Conservation (phyloP, 1,140 invertebrate genomes). For the Drosophila pseudoananassae region DNA sequence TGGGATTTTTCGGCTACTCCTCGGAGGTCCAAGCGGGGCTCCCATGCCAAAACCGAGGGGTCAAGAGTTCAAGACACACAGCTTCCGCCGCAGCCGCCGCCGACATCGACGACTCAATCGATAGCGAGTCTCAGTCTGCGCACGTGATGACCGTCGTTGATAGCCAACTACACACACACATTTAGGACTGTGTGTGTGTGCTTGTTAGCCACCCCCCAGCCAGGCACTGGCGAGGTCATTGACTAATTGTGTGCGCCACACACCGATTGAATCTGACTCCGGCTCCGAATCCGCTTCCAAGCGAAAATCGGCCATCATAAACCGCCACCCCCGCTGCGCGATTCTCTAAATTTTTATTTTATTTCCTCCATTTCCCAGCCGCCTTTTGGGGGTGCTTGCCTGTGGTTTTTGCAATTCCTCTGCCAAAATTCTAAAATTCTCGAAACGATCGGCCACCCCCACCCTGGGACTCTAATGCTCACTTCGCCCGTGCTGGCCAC, state of each 20-base stretch:
- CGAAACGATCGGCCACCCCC: conserved; percentile 16
- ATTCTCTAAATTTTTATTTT: conserved; percentile 54
- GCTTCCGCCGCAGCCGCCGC: conserved; percentile 58
- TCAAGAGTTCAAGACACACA: conserved; percentile 80
- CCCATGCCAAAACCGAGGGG: conserved; percentile 38
- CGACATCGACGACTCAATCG: conserved; percentile 69
- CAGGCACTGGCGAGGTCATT: conserved; percentile 69
- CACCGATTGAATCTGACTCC: conserved; percentile 44
- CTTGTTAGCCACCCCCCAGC: conserved; percentile 28
- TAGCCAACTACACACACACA: not conserved
- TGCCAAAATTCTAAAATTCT: conserved; percentile 59
- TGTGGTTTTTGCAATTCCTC: conserved; percentile 65
- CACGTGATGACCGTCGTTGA: conserved; percentile 63
- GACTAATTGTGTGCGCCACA: conserved; percentile 72
- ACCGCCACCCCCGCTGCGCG: conserved; percentile 48
- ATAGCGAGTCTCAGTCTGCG: conserved; percentile 78
- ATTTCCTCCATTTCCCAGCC: conserved; percentile 34
- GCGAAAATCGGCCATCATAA: conserved; percentile 5
- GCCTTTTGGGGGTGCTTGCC: conserved; percentile 25
- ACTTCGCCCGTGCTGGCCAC: conserved; percentile 53
- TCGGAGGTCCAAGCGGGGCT: conserved; percentile 8
- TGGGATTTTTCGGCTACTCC: conserved; percentile 43
- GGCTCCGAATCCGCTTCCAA: not conserved
- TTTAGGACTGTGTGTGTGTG: conserved; percentile 4
- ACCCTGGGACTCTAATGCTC: conserved; percentile 37